Percentiles rank a stretch among this genome's conserved stretches.
Conservation (phyloP, 2,888 invertebrate species). For the Hirtodrosophila alboralis region DNA sequence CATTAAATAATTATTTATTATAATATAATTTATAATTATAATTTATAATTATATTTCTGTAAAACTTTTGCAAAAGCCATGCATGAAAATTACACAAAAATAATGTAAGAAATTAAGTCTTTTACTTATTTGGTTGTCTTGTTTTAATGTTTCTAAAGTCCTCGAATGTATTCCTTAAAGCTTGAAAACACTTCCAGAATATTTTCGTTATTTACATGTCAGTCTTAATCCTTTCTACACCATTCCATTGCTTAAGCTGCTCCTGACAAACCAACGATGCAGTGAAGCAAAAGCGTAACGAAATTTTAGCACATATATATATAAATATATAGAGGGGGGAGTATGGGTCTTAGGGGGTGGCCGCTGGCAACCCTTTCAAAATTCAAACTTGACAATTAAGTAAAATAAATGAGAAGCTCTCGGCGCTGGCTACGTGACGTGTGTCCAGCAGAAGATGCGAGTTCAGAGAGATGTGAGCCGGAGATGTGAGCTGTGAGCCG, state of each 20-base stretch:
- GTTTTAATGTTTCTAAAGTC: not conserved
- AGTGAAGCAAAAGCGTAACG: conserved; percentile 60
- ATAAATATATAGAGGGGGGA: not conserved
- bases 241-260: conserved; percentile 38
- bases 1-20: too few species aligned
- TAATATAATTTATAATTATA: too few species aligned
- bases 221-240: conserved; percentile 18
- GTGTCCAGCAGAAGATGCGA: conserved; percentile 65
- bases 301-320: conserved; percentile 33
- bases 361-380: conserved; percentile 74
- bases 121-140: not conserved
- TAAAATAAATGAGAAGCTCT: conserved; percentile 80
- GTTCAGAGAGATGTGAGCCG: conserved; percentile 15
- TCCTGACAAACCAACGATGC: conserved; percentile 44
- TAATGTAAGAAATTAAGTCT: too few species aligned
- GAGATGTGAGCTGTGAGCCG: conserved; percentile 42
- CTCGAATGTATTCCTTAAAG: conserved; percentile 23
- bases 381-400: conserved; percentile 80
- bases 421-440: conserved; percentile 65
- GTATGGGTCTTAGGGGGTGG: conserved; percentile 11
- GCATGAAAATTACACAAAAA: too few species aligned
- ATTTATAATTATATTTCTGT: too few species aligned
- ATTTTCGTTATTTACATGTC: conserved; percentile 17
- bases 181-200: conserved; percentile 7
- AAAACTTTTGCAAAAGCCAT: too few species aligned